Conservation (phyloP, 2,797 vertebrate genomes). For the Staurois parvus region DNA sequence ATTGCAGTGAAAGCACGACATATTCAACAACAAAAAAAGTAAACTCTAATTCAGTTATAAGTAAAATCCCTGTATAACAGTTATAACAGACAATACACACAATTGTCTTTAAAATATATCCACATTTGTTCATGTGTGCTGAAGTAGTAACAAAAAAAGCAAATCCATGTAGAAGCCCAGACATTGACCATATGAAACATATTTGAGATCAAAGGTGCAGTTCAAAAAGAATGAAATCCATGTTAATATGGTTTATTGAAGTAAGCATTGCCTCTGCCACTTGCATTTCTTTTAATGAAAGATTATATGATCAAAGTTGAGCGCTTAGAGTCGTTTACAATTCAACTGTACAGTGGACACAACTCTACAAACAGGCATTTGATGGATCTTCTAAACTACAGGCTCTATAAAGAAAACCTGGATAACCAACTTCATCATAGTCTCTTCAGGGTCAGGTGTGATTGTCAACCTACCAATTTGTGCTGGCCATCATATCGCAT, state of each 20-base stretch:
- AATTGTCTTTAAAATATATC: not conserved
- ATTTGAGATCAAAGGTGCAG: slow-evolving; percentile 9
- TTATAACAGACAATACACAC: too few species aligned
- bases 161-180: not conserved
- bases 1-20: too few species aligned
- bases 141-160: not conserved
- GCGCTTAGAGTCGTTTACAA: not conserved
- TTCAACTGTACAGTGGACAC: not conserved
- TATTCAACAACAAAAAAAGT: too few species aligned
- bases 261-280: not conserved
- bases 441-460: not conserved
- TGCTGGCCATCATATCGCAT: not conserved
- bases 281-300: not conserved
- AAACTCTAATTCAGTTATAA: too few species aligned
- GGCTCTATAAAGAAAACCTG: not conserved
- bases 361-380: not conserved
- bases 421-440: not conserved
- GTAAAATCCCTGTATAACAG: too few species aligned
- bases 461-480: too few species aligned
- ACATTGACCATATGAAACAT: not conserved
- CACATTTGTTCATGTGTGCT: not conserved
- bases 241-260: slow-evolving; percentile 1
- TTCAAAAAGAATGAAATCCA: not conserved
- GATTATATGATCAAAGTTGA: not conserved
- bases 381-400: too few species aligned